These are phyloP conservation scores for Tolypeutes matacus DNA, from an alignment of 2,797 vertebrate genomes.

Conservation along the genomic window DNA sequence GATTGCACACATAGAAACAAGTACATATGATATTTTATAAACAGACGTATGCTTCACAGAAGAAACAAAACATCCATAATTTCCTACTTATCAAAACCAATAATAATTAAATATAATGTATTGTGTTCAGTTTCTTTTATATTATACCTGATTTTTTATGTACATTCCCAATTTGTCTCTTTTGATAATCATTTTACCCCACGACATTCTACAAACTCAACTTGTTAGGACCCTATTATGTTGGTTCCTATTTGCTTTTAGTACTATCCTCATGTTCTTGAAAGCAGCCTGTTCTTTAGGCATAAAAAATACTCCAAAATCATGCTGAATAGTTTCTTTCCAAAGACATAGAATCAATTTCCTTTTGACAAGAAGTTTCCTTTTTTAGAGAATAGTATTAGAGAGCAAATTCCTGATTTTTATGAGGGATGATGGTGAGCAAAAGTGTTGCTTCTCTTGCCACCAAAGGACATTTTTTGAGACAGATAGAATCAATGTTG, in stretches of 20 bases:
- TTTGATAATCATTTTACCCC: neutral
- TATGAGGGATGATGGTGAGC: neutral
- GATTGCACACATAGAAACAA: constrained; percentile 5
- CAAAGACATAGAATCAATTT: neutral
- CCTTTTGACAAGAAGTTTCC: too few species aligned
- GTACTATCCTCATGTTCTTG: neutral
- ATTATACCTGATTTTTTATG: neutral
- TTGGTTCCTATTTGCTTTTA: neutral
- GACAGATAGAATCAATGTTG: neutral
- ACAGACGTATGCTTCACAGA: neutral
- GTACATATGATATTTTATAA: constrained; percentile 46
- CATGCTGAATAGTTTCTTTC: neutral
- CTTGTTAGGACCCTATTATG: neutral
- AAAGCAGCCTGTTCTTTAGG: neutral
- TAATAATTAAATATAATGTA: neutral
- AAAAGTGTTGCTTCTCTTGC: neutral
- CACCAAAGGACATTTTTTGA: neutral
- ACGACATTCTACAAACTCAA: neutral
- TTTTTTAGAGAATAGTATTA: neutral
- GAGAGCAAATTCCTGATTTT: neutral
- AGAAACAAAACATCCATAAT: constrained; percentile 35
- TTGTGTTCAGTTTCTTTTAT: neutral
- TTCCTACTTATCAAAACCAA: constrained; percentile 28
- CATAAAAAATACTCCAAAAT: neutral
- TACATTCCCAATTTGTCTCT: neutral